These are phyloP conservation scores for Sinocyclocheilus anophthalmus DNA, from an alignment of 2,113 vertebrate genomes.

Conservation along the genomic window DNA sequence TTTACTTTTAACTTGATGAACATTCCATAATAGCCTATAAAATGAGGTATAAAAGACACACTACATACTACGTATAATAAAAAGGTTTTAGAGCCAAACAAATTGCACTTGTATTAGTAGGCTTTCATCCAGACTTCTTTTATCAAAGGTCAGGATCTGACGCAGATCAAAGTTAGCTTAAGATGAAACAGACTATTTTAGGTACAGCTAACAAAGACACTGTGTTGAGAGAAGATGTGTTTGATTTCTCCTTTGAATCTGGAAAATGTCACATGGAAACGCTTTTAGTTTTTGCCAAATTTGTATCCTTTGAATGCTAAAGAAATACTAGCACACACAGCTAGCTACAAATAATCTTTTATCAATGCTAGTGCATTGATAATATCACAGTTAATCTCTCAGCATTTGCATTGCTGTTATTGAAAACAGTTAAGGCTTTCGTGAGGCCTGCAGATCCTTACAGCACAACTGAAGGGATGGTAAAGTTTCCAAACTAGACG, in stretches of 20 bases:
- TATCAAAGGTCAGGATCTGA: slow-evolving; percentile 27
- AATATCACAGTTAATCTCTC: neutral
- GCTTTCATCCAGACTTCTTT: slow-evolving; percentile 13
- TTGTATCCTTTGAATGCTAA: neutral
- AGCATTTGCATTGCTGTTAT: neutral
- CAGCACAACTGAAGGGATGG: slow-evolving; percentile 52
- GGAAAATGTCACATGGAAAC: slow-evolving; percentile 59
- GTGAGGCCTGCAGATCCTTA: slow-evolving; percentile 3
- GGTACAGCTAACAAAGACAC: slow-evolving; percentile 57
- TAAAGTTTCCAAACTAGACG: slow-evolving; percentile 47
- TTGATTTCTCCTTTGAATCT: slow-evolving; percentile 57
- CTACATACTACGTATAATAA: neutral
- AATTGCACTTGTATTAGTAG: neutral
- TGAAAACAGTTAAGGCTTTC: slow-evolving; percentile 32
- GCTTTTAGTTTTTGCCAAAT: neutral
- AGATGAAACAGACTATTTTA: slow-evolving; percentile 62
- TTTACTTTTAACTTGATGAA: neutral
- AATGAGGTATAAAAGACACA: neutral
- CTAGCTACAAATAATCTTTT: neutral
- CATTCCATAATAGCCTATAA: neutral
- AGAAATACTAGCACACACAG: neutral
- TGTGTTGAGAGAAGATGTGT: slow-evolving; percentile 57
- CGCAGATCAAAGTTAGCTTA: slow-evolving; percentile 57
- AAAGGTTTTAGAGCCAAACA: neutral
- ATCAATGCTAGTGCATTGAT: neutral